Percentiles rank a stretch among this genome's conserved stretches.
Evolutionary conservation across 2,797 vertebrate species (phyloP).

Genomic region (Sebastes taczanowskii): DNA sequence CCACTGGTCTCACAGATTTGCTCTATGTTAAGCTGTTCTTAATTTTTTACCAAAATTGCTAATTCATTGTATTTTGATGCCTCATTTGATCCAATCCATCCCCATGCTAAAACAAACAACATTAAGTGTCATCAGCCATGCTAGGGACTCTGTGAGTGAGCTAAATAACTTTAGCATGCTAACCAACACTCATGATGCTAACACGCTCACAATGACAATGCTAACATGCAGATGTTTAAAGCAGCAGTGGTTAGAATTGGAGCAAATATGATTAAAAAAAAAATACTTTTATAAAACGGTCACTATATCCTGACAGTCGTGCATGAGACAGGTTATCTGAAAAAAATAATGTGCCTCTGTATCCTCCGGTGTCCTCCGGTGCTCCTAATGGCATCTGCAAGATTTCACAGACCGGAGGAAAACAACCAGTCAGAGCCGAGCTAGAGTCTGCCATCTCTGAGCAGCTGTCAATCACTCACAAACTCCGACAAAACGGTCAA

Average conservation of each 20-base stretch:
- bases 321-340: too few relatives aligned
- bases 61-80: background rate
- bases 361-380: too few relatives aligned
- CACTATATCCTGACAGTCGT: too few relatives aligned
- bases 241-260: too few relatives aligned
- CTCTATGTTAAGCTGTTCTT: background rate
- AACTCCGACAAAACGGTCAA: too few relatives aligned
- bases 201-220: background rate
- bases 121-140: background rate
- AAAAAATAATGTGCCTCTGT: too few relatives aligned
- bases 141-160: background rate
- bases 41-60: background rate
- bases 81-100: background rate
- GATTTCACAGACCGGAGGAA: too few relatives aligned
- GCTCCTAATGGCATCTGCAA: too few relatives aligned
- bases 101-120: background rate
- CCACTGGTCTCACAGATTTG: background rate
- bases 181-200: background rate
- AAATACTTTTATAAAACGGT: too few relatives aligned
- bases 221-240: background rate
- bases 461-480: too few relatives aligned
- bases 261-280: too few relatives aligned
- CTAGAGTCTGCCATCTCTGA: fast-evolving
- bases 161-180: background rate
- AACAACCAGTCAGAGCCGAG: too few relatives aligned